Evolutionary conservation across 2,888 invertebrate species (phyloP), one percentile per base, ranked within the genome.

Genomic region (Tortricodes alternella): DNA sequence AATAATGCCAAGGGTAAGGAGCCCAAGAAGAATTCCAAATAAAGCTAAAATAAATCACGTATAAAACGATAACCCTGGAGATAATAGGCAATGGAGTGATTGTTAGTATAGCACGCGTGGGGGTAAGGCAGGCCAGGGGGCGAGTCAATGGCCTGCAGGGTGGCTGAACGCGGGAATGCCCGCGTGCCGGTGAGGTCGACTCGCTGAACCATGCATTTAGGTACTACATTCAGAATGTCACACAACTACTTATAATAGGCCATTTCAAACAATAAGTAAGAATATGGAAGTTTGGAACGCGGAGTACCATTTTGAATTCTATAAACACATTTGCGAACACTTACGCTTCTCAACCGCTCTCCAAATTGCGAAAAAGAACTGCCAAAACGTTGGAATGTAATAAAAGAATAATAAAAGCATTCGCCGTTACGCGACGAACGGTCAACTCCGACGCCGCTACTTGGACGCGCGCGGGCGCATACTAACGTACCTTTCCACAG

Each of bases 81-180:
- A 8, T 21, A 23, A 48, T 35, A 48, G 48, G 37, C 24, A 15
- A 8, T 34, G 18, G 11, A 24, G 24, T n/a, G 21, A 39, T 50
- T 35, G 41, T 16, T 46, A 19, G 46, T 51, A 61, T 53, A 46
- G 57, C 55, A 46, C 34, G 35, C 35, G 32, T 59, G 55, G 62
- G 60, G 55, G 59, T 55, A 27, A 46, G 35, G 59, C 48, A 60
- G 59, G 59, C 60, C 62, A 57, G 62, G 61, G 58, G 61, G 53
- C 61, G 58, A 63, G 63, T 66, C 66, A 63, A 58, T 61, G 62
- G 60, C 63, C 61, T 57, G 51, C 59, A 56, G 62, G 59, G 60
- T 34, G 55, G 53, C 39, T 59, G 56, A 58, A 52, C 58, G 60
- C 63, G 63, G 59, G 61, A 66, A 68, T 63, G 64, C 64, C 65